phyloP scores from a whole-genome alignment of 1,140 invertebrate species.

The Nilaparvata lugens region DNA sequence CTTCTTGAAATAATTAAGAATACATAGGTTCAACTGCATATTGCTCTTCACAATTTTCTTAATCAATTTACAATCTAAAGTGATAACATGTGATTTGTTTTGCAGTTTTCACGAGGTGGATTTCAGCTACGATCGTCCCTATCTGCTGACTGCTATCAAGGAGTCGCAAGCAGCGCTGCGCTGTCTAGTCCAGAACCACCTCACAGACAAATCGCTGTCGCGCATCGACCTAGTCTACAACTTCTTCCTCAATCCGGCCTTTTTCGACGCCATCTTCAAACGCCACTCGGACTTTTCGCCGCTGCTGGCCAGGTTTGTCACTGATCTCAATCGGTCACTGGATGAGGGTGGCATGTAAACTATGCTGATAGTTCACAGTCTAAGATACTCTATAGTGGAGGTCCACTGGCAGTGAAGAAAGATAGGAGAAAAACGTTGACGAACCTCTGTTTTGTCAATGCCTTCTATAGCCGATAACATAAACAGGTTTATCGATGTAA shows the following conservation, averaged over 20 bases:
- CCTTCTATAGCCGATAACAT: too few relatives aligned
- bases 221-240: constrained; percentile 74
- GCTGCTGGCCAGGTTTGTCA: constrained; percentile 55
- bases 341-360: constrained; percentile 52
- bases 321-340: constrained; percentile 69
- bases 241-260: constrained; percentile 62
- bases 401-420: too few relatives aligned
- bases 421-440: too few relatives aligned
- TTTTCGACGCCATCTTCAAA: constrained; percentile 70
- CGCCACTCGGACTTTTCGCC: constrained; percentile 57
- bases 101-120: constrained; percentile 50
- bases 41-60: too few relatives aligned
- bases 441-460: too few relatives aligned
- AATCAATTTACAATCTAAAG: too few relatives aligned
- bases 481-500: too few relatives aligned
- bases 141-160: constrained; percentile 56
- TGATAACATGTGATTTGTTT: too few relatives aligned
- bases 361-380: neutral
- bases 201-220: constrained; percentile 78
- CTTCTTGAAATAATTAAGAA: too few relatives aligned
- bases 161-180: constrained; percentile 61
- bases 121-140: constrained; percentile 77
- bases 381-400: too few relatives aligned
- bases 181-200: constrained; percentile 62
- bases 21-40: too few relatives aligned